Percentiles rank a stretch among this genome's conserved stretches.
These are phyloP conservation scores for Phyllopteryx taeniolatus DNA, from an alignment of 2,113 vertebrate genomes.

Conservation along the genomic window DNA sequence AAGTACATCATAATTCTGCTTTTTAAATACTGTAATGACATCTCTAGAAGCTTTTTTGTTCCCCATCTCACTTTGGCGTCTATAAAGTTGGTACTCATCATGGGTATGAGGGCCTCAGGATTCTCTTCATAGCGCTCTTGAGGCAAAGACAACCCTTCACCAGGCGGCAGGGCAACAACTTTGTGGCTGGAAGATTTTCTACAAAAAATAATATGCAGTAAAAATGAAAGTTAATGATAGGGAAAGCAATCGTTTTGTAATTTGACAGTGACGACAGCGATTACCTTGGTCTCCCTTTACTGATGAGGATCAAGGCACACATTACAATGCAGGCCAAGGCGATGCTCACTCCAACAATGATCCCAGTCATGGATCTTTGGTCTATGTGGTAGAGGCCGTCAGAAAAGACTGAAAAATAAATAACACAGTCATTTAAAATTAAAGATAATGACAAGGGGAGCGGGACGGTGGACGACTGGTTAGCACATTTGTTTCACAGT, in stretches of 20 bases:
- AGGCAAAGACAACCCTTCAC: conserved; percentile 63
- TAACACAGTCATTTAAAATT: not conserved
- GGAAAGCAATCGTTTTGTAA: not conserved
- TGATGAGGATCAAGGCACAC: conserved; percentile 90
- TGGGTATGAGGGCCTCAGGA: conserved; percentile 76
- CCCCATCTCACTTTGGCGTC: conserved; percentile 82
- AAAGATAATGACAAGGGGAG: not conserved
- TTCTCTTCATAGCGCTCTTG: conserved; percentile 68
- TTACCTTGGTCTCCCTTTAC: conserved; percentile 86
- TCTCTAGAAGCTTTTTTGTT: not conserved
- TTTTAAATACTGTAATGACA: not conserved
- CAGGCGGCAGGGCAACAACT: conserved; percentile 64
- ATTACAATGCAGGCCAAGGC: conserved; percentile 90
- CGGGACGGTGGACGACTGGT: too few species aligned
- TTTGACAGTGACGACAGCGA: not conserved
- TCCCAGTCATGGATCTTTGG: conserved; percentile 90
- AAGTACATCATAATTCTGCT: not conserved
- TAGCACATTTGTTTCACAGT: too few species aligned
- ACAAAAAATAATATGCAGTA: conserved; percentile 17
- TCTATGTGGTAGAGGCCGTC: conserved; percentile 85
- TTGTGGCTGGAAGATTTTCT: conserved; percentile 86
- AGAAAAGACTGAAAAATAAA: conserved; percentile 74
- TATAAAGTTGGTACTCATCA: conserved; percentile 74
- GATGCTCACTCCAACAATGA: conserved; percentile 91
- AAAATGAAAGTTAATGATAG: conserved; percentile 3